Evolutionary conservation across 1,140 invertebrate genomes (phyloP).

Genomic region (Magallana ariakensis): DNA sequence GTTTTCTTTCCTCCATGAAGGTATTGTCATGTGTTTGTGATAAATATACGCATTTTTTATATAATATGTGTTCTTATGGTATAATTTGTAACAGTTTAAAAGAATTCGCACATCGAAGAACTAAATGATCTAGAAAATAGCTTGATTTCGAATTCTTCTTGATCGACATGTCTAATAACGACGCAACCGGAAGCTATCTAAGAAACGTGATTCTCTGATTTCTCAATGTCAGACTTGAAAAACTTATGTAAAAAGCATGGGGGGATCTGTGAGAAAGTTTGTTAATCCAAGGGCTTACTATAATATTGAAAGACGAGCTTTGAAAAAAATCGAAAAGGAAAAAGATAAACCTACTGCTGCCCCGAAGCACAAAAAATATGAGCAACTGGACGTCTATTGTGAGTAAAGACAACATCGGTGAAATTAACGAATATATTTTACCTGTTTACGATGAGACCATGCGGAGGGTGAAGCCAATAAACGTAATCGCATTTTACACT

Average conservation of each 20-base stretch:
- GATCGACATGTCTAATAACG: not conserved
- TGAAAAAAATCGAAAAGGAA: constrained; percentile 44
- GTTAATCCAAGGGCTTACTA: not conserved
- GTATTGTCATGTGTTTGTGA: too few species aligned
- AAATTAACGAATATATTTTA: not conserved
- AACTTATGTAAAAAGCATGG: constrained; percentile 8
- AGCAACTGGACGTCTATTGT: constrained; percentile 17
- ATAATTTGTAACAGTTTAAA: too few species aligned
- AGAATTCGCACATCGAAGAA: too few species aligned
- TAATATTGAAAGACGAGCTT: constrained; percentile 44
- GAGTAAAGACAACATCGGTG: not conserved
- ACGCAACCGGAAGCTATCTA: not conserved
- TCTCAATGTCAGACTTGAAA: constrained; percentile 3
- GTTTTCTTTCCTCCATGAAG: too few species aligned
- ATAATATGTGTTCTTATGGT: too few species aligned
- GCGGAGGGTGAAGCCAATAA: not conserved
- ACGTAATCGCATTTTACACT: not conserved
- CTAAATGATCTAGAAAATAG: too few species aligned
- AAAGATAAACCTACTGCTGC: constrained; percentile 44
- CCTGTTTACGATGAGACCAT: not conserved
- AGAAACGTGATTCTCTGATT: not conserved
- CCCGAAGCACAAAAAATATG: constrained; percentile 8
- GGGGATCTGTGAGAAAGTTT: constrained; percentile 11
- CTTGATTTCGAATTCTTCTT: not conserved
- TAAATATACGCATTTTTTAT: too few species aligned